phyloP scores from a whole-genome alignment of 2,888 invertebrate species.

The Zaprionus obscuricornis region DNA sequence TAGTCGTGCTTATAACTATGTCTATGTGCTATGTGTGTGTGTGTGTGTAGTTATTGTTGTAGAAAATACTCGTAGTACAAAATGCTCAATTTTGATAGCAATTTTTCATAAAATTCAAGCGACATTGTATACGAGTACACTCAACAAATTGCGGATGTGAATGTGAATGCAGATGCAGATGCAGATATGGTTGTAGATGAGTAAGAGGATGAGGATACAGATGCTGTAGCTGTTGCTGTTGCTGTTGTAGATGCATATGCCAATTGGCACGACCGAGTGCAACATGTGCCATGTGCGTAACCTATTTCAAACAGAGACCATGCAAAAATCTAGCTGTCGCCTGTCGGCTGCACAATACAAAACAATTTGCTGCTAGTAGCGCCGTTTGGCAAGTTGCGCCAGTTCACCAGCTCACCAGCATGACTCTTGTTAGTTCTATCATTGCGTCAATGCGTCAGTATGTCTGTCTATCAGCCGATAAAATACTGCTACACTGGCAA shows the following conservation, averaged over 20 bases:
- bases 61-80: too few relatives aligned
- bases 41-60: too few relatives aligned
- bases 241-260: conserved; percentile 19
- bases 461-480: conserved; percentile 48
- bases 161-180: too few relatives aligned
- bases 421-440: too few relatives aligned
- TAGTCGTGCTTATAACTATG: too few relatives aligned
- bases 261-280: conserved; percentile 65
- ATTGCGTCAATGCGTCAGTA: conserved; percentile 35
- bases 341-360: conserved; percentile 66
- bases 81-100: conserved; percentile 43
- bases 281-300: conserved; percentile 68
- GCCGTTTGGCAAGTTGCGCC: conserved; percentile 11
- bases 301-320: conserved; percentile 60
- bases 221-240: neutral
- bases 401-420: conserved; percentile 13
- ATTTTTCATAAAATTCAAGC: conserved; percentile 48
- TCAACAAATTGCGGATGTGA: too few relatives aligned
- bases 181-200: too few relatives aligned
- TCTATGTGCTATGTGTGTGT: too few relatives aligned
- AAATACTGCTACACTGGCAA: conserved; percentile 28
- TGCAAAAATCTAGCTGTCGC: conserved; percentile 75
- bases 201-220: too few relatives aligned
- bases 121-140: too few relatives aligned
- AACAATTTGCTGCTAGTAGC: conserved; percentile 68